A percentile compares a stretch with the other conserved stretches of the same genome.
These are phyloP conservation scores for Apis dorsata DNA, from an alignment of 1,140 invertebrate species.

Conservation along the genomic window DNA sequence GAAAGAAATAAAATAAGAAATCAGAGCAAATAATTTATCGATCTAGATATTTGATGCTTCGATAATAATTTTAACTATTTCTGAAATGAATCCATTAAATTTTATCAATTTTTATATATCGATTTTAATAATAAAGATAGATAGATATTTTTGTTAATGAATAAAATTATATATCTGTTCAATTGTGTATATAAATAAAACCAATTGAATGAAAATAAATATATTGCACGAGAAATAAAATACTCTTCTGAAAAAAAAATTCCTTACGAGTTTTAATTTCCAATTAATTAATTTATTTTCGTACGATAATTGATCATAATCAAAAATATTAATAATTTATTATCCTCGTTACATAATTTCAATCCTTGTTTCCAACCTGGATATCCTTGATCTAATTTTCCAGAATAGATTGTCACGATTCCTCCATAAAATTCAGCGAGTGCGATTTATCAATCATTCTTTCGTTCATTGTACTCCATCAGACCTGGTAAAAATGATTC, in stretches of 20 bases:
- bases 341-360: slow-evolving; percentile 36
- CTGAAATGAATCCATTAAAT: too few species aligned
- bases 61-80: background rate
- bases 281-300: background rate
- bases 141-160: background rate
- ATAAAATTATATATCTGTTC: background rate
- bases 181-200: slow-evolving; percentile 35
- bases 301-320: background rate
- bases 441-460: background rate
- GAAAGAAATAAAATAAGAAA: too few species aligned
- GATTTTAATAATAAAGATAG: too few species aligned
- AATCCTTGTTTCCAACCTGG: background rate
- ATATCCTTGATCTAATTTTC: slow-evolving; percentile 54
- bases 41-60: too few species aligned
- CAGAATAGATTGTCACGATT: slow-evolving; percentile 16
- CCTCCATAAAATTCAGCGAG: slow-evolving; percentile 13
- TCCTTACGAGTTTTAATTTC: too few species aligned
- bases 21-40: too few species aligned
- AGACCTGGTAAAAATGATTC: background rate
- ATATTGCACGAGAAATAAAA: background rate
- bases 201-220: slow-evolving; percentile 50
- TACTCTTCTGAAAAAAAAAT: too few species aligned
- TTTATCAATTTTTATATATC: too few species aligned
- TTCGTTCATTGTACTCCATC: background rate
- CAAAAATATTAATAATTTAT: slow-evolving; percentile 5